Conservation (phyloP, 2,888 invertebrate species). For the Lasioglossum morio region DNA sequence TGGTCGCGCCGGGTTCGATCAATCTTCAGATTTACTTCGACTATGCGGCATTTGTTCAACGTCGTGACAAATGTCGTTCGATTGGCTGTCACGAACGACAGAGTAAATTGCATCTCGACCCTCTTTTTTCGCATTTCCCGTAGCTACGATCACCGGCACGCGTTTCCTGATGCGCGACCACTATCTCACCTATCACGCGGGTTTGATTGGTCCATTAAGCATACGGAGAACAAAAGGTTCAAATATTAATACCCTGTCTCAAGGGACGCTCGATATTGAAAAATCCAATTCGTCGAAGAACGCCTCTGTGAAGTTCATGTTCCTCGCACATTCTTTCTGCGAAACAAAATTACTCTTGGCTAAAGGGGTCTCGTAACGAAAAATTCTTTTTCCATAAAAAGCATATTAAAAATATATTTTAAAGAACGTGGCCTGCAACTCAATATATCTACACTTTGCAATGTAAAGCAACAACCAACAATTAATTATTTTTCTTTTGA, state of each 20-base stretch:
- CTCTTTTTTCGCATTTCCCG: conserved; percentile 42
- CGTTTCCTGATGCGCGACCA: conserved; percentile 11
- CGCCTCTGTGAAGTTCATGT: neutral
- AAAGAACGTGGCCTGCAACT: neutral
- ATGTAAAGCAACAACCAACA: neutral
- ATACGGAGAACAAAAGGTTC: neutral
- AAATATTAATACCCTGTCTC: conserved; percentile 6
- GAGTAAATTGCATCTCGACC: conserved; percentile 61
- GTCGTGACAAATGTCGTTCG: conserved; percentile 54
- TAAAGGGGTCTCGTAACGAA: neutral
- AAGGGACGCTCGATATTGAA: neutral
- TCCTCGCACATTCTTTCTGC: neutral
- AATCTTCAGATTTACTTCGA: conserved; percentile 38
- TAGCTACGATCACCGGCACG: conserved; percentile 32
- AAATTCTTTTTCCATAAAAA: neutral
- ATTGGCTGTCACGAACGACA: conserved; percentile 61
- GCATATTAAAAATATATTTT: neutral
- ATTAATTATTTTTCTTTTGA: neutral
- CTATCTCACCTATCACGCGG: conserved; percentile 15
- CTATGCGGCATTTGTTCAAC: conserved; percentile 40
- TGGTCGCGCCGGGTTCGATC: conserved; percentile 7
- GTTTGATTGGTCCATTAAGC: conserved; percentile 31
- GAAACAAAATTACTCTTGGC: neutral
- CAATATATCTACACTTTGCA: neutral
- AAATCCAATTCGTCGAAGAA: neutral